Evolutionary conservation across 2,888 invertebrate species (phyloP), one percentile per base, ranked within the genome.

Genomic region (Euclidia mi): DNA sequence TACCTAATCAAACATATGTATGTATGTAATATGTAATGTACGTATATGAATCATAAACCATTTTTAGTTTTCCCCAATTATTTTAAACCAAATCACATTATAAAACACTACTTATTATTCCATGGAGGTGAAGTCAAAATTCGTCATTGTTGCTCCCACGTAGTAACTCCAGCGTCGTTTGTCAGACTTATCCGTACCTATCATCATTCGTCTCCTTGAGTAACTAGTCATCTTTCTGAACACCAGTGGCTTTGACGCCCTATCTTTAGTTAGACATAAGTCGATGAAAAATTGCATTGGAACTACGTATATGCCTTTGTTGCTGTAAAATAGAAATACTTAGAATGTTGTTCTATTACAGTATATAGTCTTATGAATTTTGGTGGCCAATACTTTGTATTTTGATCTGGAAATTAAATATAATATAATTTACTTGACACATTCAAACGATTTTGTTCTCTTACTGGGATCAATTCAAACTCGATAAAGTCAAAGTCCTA

Each of bases 121-220:
- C 25, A 48, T 52, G 49, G 59, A 56, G 56, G 60, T 65, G 40
- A 43, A 44, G 41, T 58, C 34, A 59, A 68, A 69, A 72, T 72
- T 62, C 57, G 66, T 79, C 71, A 69, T 66, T 68, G 61, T 62
- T 51, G 50, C 64, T 61, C 58, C 59, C 75, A 76, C 79, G 78
- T 78, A 81, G 69, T 63, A 45, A 45, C 70, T 72, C 68, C 75
- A 63, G 73, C 74, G 71, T 87, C 86, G 81, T 88, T 87, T 85
- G 83, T 88, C 87, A 88, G 73, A 87, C 86, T 88, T 87, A 81
- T 84, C 75, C 84, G 86, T 85, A 79, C 84, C 78, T 78, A 76
- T 71, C 71, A 76, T 58, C 78, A 81, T 80, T 76, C 74, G 77
- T 79, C 82, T 79, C 76, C 40, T 60, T 73, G 74, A 78, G 78